Conservation (phyloP, 1,140 invertebrate genomes). For the Cephus cinctus region DNA sequence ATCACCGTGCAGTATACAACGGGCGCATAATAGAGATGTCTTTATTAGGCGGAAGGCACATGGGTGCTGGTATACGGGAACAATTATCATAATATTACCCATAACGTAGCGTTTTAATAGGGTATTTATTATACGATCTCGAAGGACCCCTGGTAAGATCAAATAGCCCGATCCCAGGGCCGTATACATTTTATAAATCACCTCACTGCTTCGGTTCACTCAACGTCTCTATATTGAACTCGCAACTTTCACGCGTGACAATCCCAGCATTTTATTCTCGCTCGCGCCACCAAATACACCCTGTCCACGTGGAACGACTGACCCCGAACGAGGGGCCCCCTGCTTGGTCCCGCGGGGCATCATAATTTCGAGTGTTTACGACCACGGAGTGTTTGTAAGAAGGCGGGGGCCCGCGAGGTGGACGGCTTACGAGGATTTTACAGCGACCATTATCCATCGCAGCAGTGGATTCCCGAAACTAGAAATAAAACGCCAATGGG, state of each 20-base stretch:
- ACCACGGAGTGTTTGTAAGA: constrained; percentile 27
- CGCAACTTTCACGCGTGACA: constrained; percentile 16
- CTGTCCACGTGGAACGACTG: too few species aligned
- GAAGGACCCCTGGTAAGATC: too few species aligned
- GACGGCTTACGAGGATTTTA: constrained; percentile 33
- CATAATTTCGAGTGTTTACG: constrained; percentile 38
- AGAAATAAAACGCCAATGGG: constrained; percentile 21
- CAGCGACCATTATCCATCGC: constrained; percentile 25
- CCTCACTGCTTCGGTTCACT: too few species aligned
- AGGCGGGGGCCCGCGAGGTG: constrained; percentile 19
- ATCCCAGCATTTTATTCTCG: constrained; percentile 7
- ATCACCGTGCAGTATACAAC: constrained; percentile 24
- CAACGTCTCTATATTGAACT: neutral
- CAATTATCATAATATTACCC: constrained; percentile 29
- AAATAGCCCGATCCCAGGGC: too few species aligned
- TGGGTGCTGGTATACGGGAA: constrained; percentile 8
- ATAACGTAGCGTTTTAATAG: constrained; percentile 31
- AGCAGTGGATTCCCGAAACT: constrained; percentile 31
- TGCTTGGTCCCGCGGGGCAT: constrained; percentile 17
- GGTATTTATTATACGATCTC: constrained; percentile 26
- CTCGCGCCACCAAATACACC: too few species aligned
- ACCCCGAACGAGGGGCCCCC: too few species aligned
- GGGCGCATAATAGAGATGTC: constrained; percentile 24
- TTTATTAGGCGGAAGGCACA: constrained; percentile 26
- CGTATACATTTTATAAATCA: too few species aligned